These are phyloP conservation scores for Hyperopisus bebe DNA, from an alignment of 2,113 vertebrate genomes.

Conservation along the genomic window DNA sequence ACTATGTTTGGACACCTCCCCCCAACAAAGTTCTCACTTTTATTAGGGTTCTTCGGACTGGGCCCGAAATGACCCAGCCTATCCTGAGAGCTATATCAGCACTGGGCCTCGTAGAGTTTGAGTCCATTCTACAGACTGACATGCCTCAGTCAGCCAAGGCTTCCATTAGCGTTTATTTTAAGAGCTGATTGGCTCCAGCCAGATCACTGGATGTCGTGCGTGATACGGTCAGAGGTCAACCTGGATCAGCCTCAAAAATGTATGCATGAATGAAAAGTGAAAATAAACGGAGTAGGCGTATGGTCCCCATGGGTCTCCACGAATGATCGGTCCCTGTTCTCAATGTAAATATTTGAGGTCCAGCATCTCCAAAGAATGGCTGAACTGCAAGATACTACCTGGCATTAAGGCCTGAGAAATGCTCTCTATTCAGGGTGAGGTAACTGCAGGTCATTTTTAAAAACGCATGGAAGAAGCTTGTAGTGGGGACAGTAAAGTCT, in stretches of 20 bases:
- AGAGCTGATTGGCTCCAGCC: neutral
- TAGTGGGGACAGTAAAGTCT: neutral
- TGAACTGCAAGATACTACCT: neutral
- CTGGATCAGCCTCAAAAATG: neutral
- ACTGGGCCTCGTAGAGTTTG: neutral
- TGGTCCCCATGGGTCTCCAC: neutral
- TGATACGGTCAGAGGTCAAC: neutral
- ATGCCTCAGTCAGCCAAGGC: neutral
- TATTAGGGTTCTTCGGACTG: neutral
- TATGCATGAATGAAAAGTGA: neutral
- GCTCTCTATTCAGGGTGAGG: neutral
- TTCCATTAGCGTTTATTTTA: neutral
- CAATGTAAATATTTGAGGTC: neutral
- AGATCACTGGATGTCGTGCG: neutral
- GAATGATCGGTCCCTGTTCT: neutral
- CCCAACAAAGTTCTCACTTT: neutral
- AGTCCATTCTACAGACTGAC: neutral
- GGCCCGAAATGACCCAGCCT: neutral
- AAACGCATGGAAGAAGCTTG: neutral
- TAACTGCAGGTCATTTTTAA: neutral
- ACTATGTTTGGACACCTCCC: conserved; percentile 44
- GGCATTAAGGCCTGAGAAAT: neutral
- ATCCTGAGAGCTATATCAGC: neutral
- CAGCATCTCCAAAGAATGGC: neutral
- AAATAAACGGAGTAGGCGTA: too few species aligned